A percentile compares a stretch with the other conserved stretches of the same genome.
phyloP scores from a whole-genome alignment of 23 tunicate genomes.

The Ciona savignyi region DNA sequence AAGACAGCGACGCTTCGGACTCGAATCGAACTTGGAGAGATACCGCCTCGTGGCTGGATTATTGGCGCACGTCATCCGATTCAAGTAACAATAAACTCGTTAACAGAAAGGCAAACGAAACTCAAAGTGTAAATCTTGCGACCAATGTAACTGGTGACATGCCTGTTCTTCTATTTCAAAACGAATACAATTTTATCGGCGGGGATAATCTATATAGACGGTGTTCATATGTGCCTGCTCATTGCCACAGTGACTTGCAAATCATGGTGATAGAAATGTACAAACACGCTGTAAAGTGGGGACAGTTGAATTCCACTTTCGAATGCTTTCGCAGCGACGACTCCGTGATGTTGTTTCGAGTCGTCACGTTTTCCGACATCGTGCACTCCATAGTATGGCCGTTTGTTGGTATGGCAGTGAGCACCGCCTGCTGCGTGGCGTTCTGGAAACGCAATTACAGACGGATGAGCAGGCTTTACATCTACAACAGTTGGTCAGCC shows the following conservation, averaged over 20 bases:
- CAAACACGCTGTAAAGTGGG: constrained; percentile 16
- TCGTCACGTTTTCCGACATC: constrained; percentile 10
- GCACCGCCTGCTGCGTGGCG: constrained; percentile 36
- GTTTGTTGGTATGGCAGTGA: constrained; percentile 30
- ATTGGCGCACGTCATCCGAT: too few relatives aligned
- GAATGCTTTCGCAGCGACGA: constrained; percentile 24
- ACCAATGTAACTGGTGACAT: too few relatives aligned
- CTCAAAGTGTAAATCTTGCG: not conserved
- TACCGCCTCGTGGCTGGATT: too few relatives aligned
- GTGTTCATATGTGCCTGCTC: constrained; percentile 63
- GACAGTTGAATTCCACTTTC: constrained; percentile 38
- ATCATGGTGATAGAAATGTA: constrained; percentile 17
- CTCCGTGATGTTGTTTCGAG: constrained; percentile 19
- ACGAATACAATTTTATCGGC: constrained; percentile 64
- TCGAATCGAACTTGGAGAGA: too few relatives aligned
- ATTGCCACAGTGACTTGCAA: constrained; percentile 26
- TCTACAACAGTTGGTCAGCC: constrained; percentile 92
- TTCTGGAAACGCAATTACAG: constrained; percentile 79
- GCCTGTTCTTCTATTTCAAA: constrained; percentile 57
- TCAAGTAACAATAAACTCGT: too few relatives aligned
- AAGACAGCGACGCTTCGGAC: not conserved
- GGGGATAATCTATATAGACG: constrained; percentile 41
- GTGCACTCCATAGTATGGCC: constrained; percentile 43
- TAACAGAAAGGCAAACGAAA: not conserved
- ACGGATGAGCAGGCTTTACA: constrained; percentile 53